A percentile compares a stretch with the other conserved stretches of the same genome.
Evolutionary conservation across 2,797 vertebrate genomes (phyloP).

Genomic region (Galaxias olidus): DNA sequence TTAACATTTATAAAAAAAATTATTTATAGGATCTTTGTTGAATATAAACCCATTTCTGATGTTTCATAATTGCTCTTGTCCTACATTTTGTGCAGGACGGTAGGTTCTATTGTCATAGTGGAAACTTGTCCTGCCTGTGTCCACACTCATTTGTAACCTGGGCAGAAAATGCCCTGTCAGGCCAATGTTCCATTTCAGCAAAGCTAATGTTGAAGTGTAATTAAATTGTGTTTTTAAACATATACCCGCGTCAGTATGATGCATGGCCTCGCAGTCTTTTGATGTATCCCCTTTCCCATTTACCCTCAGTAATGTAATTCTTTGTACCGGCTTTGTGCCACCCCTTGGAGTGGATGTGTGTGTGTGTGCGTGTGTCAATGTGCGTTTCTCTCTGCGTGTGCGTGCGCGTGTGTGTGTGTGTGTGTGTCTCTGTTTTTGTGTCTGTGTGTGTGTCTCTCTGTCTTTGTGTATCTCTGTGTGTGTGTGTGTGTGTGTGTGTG

Average conservation of each 20-base stretch:
- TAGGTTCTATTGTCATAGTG: neutral
- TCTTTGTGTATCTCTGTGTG: neutral
- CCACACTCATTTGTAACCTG: constrained; percentile 32
- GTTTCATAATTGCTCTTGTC: neutral
- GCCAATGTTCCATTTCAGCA: constrained; percentile 30
- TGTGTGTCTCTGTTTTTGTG: neutral
- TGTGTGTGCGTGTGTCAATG: too few species aligned
- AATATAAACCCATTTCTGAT: neutral
- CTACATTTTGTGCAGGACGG: neutral
- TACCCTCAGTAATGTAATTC: constrained; percentile 2
- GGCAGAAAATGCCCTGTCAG: constrained; percentile 35
- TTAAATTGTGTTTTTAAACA: constrained; percentile 30
- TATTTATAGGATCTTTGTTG: too few species aligned
- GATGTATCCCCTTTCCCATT: neutral
- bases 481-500: too few species aligned
- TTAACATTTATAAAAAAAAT: too few species aligned
- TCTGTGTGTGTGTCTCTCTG: too few species aligned
- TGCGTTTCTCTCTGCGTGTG: too few species aligned
- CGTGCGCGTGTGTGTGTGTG: neutral
- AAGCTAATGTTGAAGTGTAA: constrained; percentile 42
- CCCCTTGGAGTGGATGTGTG: too few species aligned
- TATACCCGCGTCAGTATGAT: constrained; percentile 29
- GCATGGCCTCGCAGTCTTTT: constrained; percentile 6
- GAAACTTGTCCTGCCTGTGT: constrained; percentile 22
- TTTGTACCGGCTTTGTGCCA: neutral